These are phyloP conservation scores for Pseudomugil tenellus DNA, from an alignment of 2,797 vertebrate genomes.

Conservation along the genomic window DNA sequence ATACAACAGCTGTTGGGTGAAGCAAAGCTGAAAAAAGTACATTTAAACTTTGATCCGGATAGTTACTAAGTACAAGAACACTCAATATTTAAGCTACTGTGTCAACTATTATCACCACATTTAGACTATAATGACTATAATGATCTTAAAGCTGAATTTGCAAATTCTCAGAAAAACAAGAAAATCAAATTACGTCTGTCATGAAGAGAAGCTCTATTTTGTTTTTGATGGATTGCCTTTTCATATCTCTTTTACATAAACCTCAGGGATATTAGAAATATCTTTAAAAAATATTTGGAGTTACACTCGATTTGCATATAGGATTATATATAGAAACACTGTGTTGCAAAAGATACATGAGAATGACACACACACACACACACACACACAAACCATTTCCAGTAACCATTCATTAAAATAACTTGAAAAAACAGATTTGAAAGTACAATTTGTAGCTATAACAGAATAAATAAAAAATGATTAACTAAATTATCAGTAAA, in stretches of 20 bases:
- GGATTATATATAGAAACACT: neutral
- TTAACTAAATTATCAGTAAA: neutral
- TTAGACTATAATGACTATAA: neutral
- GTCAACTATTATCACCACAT: neutral
- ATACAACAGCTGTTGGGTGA: neutral
- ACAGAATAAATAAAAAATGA: neutral
- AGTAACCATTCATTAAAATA: neutral
- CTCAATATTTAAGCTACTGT: neutral
- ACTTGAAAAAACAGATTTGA: no score
- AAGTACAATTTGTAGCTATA: neutral
- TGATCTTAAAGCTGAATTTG: neutral
- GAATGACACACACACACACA: neutral
- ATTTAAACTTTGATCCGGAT: neutral
- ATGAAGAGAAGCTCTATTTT: neutral
- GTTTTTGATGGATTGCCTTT: neutral
- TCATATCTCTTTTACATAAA: neutral
- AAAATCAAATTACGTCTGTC: neutral
- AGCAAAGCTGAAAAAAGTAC: neutral
- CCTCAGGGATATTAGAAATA: no score
- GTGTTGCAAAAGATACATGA: neutral
- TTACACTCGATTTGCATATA: no score
- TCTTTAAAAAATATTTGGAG: no score
- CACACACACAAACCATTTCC: neutral
- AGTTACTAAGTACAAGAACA: neutral
- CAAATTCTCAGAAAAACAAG: neutral